Evolutionary conservation across 2,797 vertebrate species (phyloP), one percentile per base, ranked within the genome.

Genomic region (Oreochromis mossambicus): DNA sequence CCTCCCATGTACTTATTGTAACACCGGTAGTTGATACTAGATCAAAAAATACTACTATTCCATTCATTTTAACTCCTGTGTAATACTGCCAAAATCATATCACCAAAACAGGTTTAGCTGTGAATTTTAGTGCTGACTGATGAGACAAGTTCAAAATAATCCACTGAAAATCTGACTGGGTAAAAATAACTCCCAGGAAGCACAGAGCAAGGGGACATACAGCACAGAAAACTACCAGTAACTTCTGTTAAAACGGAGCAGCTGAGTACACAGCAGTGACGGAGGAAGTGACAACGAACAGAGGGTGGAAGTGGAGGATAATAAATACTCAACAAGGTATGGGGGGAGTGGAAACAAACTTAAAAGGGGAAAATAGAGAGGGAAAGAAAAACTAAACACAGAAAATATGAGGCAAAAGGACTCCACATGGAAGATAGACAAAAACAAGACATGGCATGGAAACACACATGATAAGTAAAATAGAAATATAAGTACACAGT

Each of bases 121-220:
- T 32, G 58, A 63, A 63, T 63, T 63, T 36, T 63, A 63, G 32
- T 63, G 32, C 9, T 63, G 58, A 61, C 29, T 34, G 56, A 61
- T 34, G 15, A 61, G 5, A 61, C 29, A 61, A 34, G 8, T 61
- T 61, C 11, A 11, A 34, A 63, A 63, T n/a, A 63, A 61, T 36
- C 58, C 32, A 61, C 58, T 61, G 56, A 12, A 61, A 61, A 36
- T 61, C 56, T 61, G 17, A 61, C 56, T 61, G 32, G 58, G 6
- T 34, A 34, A 61, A 61, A 61, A 61, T 61, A 34, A 61, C 0
- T 36, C 17, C 9, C 32, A 61, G 17, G 32, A 63, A 63, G 17
- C 0, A 63, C 32, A n/a, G 32, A 3, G 17, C 6, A 0, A 63
- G 32, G 58, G 10, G 0, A 63, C 4, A 36, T 36, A 36, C 58